Evolutionary conservation across 2,113 vertebrate genomes (phyloP).

Genomic region (Eretmochelys imbricata): DNA sequence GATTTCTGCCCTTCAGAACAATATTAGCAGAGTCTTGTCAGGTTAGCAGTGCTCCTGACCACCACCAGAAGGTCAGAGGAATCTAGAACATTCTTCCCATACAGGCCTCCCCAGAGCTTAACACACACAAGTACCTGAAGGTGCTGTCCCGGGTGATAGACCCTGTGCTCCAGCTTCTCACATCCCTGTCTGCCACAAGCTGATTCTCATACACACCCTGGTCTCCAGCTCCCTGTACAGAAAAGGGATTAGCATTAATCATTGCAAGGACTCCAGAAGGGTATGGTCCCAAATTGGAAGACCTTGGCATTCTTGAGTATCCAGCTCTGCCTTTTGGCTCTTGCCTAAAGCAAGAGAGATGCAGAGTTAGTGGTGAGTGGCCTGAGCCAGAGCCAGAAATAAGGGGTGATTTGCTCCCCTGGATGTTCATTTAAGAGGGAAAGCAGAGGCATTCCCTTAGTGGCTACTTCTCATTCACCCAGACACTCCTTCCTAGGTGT

Average conservation of each 20-base stretch:
- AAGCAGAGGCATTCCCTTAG: neutral
- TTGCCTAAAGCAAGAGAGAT: no score
- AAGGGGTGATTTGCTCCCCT: neutral
- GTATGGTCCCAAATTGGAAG: neutral
- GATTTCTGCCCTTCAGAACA: neutral
- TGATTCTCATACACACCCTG: constrained; percentile 55
- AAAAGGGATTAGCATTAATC: neutral
- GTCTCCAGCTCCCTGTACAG: constrained; percentile 27
- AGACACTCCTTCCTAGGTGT: neutral
- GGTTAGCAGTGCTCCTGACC: neutral
- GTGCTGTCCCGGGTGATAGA: constrained; percentile 15
- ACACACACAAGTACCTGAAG: constrained; percentile 53
- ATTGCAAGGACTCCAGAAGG: constrained; percentile 3
- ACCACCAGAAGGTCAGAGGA: neutral
- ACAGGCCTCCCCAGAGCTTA: neutral
- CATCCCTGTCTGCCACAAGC: neutral
- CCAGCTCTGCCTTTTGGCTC: neutral
- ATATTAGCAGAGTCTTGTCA: neutral
- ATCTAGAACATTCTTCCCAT: neutral
- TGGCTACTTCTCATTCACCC: neutral
- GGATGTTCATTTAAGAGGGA: neutral
- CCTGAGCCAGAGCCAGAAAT: neutral
- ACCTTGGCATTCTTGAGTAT: neutral
- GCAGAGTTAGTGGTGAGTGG: neutral
- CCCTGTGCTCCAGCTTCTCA: neutral